Conservation (phyloP, 2,113 vertebrate genomes). For the Chaetorhynchus papuensis region DNA sequence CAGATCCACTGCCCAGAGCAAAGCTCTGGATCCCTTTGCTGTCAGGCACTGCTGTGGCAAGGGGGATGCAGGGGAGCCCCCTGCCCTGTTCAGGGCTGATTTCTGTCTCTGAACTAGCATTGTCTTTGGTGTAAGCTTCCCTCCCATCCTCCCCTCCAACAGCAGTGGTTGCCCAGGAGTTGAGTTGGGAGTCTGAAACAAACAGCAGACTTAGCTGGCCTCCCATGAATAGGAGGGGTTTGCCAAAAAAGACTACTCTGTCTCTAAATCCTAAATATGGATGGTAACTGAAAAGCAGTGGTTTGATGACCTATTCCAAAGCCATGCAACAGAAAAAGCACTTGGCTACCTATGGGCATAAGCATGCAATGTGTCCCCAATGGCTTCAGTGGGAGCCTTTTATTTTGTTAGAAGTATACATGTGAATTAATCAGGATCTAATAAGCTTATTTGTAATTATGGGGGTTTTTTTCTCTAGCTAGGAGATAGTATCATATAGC, state of each 20-base stretch:
- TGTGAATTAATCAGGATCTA: background rate
- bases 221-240: background rate
- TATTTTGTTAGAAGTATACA: background rate
- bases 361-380: fast-evolving
- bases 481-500: background rate
- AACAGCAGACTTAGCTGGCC: background rate
- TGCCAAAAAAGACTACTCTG: background rate
- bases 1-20: background rate
- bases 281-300: background rate
- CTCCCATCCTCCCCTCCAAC: background rate
- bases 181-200: background rate
- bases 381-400: background rate
- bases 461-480: background rate
- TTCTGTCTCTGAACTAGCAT: background rate
- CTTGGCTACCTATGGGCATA: background rate
- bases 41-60: background rate
- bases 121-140: background rate
- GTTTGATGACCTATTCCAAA: background rate
- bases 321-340: background rate
- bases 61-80: background rate
- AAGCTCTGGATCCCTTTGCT: background rate
- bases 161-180: background rate
- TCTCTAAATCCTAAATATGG: background rate
- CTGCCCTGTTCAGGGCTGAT: background rate
- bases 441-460: background rate